Percentiles rank a stretch among this genome's conserved stretches.
Evolutionary conservation across 2,113 vertebrate species (phyloP).

Genomic region (Austrofundulus limnaeus): DNA sequence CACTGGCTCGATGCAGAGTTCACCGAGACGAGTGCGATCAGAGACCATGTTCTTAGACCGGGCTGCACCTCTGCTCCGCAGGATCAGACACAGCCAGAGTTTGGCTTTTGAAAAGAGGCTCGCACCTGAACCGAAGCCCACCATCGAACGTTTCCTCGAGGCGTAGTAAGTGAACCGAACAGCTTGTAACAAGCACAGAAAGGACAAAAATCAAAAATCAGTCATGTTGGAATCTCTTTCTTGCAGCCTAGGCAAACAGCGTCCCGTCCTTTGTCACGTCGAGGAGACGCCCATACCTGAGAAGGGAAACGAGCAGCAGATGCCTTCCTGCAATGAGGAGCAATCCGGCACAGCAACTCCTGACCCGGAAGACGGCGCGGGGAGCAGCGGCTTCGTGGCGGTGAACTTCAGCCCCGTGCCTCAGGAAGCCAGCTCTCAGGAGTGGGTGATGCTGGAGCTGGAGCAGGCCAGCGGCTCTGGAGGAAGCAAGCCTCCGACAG

Average conservation of each 20-base stretch:
- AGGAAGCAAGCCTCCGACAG: constrained; percentile 78
- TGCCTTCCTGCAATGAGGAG: constrained; percentile 85
- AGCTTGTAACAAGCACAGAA: background rate
- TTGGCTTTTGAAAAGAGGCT: constrained; percentile 93
- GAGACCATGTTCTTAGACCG: constrained; percentile 90
- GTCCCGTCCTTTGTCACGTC: constrained; percentile 77
- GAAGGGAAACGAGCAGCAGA: constrained; percentile 67
- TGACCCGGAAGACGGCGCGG: constrained; percentile 86
- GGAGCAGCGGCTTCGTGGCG: constrained; percentile 92
- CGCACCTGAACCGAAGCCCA: constrained; percentile 92
- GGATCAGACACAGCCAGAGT: constrained; percentile 93
- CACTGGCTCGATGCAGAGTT: constrained; percentile 88
- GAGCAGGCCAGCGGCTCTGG: constrained; percentile 84
- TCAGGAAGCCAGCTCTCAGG: constrained; percentile 92
- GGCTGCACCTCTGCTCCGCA: constrained; percentile 87
- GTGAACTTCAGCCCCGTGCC: constrained; percentile 91
- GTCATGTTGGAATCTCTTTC: constrained; percentile 9
- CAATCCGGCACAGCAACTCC: constrained; percentile 81
- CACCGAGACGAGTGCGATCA: constrained; percentile 90
- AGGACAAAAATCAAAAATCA: background rate
- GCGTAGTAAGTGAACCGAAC: constrained; percentile 81
- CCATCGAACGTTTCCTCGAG: constrained; percentile 93
- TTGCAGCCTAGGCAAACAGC: constrained; percentile 87
- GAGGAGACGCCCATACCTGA: constrained; percentile 79
- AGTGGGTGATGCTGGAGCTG: constrained; percentile 96